Percentiles rank a stretch among this genome's conserved stretches.
These are phyloP conservation scores for Brenthis hecate DNA, from an alignment of 2,888 invertebrate species.

Conservation along the genomic window DNA sequence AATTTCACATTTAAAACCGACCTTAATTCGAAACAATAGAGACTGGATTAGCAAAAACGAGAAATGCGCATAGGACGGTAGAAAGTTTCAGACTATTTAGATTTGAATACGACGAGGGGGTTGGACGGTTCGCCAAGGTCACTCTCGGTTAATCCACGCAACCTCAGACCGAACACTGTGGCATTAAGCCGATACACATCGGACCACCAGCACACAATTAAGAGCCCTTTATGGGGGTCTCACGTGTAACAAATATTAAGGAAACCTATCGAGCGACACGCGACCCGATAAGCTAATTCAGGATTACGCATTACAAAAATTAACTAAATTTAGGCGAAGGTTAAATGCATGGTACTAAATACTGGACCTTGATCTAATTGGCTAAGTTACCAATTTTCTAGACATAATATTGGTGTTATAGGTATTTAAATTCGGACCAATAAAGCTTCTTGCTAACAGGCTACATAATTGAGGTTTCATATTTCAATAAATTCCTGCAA, in stretches of 20 bases:
- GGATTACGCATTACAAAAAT: conserved; percentile 65
- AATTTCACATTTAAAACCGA: conserved; percentile 49
- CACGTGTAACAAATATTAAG: conserved; percentile 65
- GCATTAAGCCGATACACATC: conserved; percentile 67
- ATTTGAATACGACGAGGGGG: conserved; percentile 64
- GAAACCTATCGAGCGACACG: conserved; percentile 58
- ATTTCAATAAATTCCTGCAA: background rate
- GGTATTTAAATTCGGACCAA: conserved; percentile 7
- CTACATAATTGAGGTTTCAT: background rate
- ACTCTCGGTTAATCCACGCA: conserved; percentile 74
- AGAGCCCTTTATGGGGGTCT: conserved; percentile 60
- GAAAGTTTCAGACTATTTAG: conserved; percentile 71
- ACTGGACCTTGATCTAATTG: conserved; percentile 63
- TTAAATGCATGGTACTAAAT: conserved; percentile 40
- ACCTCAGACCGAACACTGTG: conserved; percentile 57
- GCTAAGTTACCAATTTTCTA: conserved; percentile 35
- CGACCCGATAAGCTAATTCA: conserved; percentile 69
- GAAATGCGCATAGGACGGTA: conserved; percentile 69
- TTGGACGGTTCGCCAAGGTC: conserved; percentile 70
- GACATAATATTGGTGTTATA: conserved; percentile 19
- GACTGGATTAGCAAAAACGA: conserved; percentile 50
- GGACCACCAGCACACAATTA: conserved; percentile 57
- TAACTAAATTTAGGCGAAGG: conserved; percentile 60
- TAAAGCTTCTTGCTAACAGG: background rate
- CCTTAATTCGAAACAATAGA: conserved; percentile 54